Conservation (phyloP, 2,797 vertebrate species). For the Hapalemur alaotrensis region DNA sequence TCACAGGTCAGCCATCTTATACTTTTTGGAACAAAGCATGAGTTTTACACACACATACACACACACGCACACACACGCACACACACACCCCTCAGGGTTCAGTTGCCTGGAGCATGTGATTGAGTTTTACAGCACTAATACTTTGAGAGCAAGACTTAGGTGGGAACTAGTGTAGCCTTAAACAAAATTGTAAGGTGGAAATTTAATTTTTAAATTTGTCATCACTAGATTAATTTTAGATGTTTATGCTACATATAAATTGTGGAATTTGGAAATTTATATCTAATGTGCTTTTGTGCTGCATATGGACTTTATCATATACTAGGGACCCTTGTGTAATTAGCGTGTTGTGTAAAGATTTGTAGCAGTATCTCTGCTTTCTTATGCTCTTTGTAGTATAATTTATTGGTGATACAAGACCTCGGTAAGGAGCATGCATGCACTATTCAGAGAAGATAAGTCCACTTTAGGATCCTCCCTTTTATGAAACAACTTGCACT, state of each 20-base stretch:
- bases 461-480: neutral
- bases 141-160: neutral
- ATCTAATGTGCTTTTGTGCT: neutral
- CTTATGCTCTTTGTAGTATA: neutral
- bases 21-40: neutral
- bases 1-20: neutral
- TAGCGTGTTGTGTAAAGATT: neutral
- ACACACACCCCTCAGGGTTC: neutral
- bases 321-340: neutral
- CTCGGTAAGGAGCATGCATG: neutral
- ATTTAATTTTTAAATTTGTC: constrained; percentile 30
- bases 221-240: neutral
- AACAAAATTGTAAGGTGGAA: neutral
- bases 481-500: neutral
- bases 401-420: neutral
- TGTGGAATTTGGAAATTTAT: neutral
- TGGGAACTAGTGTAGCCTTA: neutral
- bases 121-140: neutral
- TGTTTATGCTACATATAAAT: neutral
- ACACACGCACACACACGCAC: neutral
- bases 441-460: neutral
- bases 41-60: neutral
- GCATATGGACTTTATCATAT: neutral
- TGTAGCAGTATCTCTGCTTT: neutral
- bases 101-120: neutral